Evolutionary conservation across 2,113 vertebrate species (phyloP).

Genomic region (Electrona antarctica): DNA sequence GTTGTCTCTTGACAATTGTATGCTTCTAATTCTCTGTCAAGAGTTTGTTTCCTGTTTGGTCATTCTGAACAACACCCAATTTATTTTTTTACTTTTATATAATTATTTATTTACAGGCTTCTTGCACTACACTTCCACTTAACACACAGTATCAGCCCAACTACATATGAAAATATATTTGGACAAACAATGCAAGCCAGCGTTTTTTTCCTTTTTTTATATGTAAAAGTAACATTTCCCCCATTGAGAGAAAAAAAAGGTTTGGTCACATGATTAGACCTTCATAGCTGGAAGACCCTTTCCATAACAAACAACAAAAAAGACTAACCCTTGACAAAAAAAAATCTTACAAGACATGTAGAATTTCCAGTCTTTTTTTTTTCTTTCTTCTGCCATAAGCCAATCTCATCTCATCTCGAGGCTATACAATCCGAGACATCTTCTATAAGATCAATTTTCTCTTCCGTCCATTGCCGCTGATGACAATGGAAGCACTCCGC

Average conservation of each 20-base stretch:
- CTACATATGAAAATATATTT: conserved; percentile 55
- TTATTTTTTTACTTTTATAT: conserved; percentile 25
- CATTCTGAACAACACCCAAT: not conserved
- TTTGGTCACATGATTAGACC: conserved; percentile 12
- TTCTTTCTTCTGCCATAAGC: not conserved
- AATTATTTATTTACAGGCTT: conserved; percentile 72
- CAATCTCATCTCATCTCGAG: not conserved
- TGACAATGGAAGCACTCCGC: too few species aligned
- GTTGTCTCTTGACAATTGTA: too few species aligned
- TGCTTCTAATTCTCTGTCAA: too few species aligned
- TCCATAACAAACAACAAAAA: conserved; percentile 6
- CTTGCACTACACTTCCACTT: conserved; percentile 15
- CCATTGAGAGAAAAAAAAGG: conserved; percentile 24
- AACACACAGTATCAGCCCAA: conserved; percentile 29
- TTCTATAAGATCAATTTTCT: not conserved
- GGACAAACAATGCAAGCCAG: conserved; percentile 46
- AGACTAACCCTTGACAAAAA: conserved; percentile 20
- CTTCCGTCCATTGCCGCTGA: not conserved
- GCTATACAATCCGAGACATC: conserved; percentile 8
- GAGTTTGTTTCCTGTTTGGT: too few species aligned
- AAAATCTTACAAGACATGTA: not conserved
- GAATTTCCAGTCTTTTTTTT: conserved; percentile 2
- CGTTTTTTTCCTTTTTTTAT: conserved; percentile 9
- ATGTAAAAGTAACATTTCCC: conserved; percentile 35
- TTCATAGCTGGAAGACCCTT: conserved; percentile 30